These are phyloP conservation scores for Amblyjoppa fuscipennis DNA, from an alignment of 2,888 invertebrate genomes.

Conservation along the genomic window DNA sequence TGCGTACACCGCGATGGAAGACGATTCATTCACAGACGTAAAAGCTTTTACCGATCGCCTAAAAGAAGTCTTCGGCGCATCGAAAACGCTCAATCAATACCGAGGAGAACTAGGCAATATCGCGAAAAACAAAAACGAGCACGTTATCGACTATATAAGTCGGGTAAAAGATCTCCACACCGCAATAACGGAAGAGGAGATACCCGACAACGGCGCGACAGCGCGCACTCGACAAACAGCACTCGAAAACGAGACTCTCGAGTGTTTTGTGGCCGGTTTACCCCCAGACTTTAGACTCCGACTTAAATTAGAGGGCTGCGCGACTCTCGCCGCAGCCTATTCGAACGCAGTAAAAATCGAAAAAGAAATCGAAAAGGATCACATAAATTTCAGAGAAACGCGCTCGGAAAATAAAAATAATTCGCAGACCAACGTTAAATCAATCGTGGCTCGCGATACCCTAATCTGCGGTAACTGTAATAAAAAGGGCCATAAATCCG, in stretches of 20 bases:
- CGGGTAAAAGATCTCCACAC: conserved; percentile 42
- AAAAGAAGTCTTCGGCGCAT: neutral
- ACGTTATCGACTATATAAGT: conserved; percentile 42
- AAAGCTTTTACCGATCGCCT: no score
- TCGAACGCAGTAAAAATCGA: no score
- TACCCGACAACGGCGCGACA: neutral
- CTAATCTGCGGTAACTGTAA: neutral
- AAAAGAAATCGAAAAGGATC: no score
- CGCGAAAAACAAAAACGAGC: neutral
- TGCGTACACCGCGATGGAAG: conserved; percentile 46
- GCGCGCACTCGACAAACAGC: no score
- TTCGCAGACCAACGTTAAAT: no score
- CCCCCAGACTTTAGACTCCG: conserved; percentile 27
- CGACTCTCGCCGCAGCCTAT: neutral
- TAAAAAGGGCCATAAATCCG: neutral
- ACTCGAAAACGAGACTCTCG: no score
- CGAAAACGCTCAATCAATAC: conserved; percentile 19
- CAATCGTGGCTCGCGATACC: neutral
- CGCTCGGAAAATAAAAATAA: no score
- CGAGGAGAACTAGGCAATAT: conserved; percentile 40
- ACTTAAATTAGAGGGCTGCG: neutral
- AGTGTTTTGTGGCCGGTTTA: neutral
- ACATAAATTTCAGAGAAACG: no score
- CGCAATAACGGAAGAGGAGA: neutral
- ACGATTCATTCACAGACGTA: neutral